Evolutionary conservation across 2,888 invertebrate species (phyloP).

Genomic region (Escarpia spicata): DNA sequence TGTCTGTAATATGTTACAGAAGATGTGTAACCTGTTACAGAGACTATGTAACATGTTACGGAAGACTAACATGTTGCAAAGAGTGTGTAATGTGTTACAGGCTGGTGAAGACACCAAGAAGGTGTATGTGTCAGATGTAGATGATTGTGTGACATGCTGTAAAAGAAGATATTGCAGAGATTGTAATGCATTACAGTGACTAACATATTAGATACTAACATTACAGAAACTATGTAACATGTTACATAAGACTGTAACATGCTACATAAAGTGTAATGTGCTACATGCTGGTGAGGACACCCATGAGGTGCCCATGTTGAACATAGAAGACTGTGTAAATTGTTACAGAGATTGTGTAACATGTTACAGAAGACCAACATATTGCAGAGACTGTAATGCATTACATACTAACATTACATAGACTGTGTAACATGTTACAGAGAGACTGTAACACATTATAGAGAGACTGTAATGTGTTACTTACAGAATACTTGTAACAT

Average conservation of each 20-base stretch:
- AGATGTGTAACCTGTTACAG: no score
- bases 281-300: no score
- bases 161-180: no score
- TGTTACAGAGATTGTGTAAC: neutral
- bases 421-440: conserved; percentile 42
- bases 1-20: conserved; percentile 36
- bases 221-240: no score
- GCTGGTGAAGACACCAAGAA: conserved; percentile 64
- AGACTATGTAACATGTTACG: neutral
- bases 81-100: conserved; percentile 41
- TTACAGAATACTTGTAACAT: no score
- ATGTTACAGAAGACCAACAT: neutral
- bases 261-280: neutral
- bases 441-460: no score
- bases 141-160: no score
- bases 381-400: neutral
- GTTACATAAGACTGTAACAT: no score
- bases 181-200: no score
- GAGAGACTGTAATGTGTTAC: no score
- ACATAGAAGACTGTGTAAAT: conserved; percentile 51
- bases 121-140: conserved; percentile 63
- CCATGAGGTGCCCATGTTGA: no score
- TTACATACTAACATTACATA: conserved; percentile 52
- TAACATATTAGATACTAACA: no score
- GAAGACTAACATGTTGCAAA: neutral